Conservation (phyloP, 2,888 invertebrate genomes). For the Microchrysa polita region DNA sequence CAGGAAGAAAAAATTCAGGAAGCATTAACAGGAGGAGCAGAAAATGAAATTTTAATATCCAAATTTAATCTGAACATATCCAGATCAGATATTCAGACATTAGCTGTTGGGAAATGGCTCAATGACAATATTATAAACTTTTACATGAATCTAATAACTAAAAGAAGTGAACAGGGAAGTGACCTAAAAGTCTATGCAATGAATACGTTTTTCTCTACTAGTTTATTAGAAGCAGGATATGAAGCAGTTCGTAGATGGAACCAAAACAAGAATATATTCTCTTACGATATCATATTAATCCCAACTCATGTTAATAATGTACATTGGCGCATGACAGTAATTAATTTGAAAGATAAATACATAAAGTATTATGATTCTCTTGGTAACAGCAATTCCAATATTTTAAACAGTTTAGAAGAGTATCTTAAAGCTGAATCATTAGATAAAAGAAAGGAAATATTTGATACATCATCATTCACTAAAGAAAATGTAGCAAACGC, state of each 20-base stretch:
- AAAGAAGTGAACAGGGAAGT: background rate
- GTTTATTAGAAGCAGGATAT: background rate
- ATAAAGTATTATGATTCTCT: background rate
- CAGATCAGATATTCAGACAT: background rate
- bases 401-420: background rate
- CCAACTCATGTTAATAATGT: background rate
- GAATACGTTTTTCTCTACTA: background rate
- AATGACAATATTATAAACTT: conserved; percentile 26
- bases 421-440: background rate
- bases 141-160: conserved; percentile 6
- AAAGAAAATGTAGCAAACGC: background rate
- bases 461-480: background rate
- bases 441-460: background rate
- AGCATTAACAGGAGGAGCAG: background rate
- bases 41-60: background rate
- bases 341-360: background rate
- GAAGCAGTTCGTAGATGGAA: background rate
- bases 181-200: background rate
- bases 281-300: background rate
- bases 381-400: background rate
- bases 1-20: background rate
- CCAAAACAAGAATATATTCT: background rate
- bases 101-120: background rate
- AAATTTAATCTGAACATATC: background rate
- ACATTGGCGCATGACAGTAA: background rate